phyloP scores from a whole-genome alignment of 2,797 vertebrate genomes.

The Phylloscopus collybita region DNA sequence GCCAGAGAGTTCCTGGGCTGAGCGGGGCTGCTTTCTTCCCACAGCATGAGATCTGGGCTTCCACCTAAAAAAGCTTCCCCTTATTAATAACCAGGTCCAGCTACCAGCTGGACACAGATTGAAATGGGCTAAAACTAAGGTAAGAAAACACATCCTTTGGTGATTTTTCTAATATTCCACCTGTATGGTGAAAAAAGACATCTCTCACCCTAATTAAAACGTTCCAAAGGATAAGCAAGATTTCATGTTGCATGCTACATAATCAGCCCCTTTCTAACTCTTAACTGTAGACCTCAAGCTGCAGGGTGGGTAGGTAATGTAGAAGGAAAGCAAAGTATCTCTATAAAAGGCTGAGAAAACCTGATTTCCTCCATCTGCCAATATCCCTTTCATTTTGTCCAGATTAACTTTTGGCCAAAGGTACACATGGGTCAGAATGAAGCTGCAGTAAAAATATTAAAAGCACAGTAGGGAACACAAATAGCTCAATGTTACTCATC shows the following conservation, averaged over 20 bases:
- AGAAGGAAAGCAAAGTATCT: background rate
- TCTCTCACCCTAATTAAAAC: background rate
- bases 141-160: background rate
- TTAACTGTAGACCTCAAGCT: background rate
- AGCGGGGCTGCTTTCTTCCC: accelerated
- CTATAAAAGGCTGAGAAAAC: background rate
- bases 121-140: background rate
- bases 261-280: background rate
- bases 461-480: background rate
- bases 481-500: background rate
- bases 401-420: background rate
- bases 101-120: background rate
- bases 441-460: background rate
- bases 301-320: background rate
- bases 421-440: background rate
- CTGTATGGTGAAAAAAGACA: background rate
- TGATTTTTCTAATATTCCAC: background rate
- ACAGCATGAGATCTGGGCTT: background rate
- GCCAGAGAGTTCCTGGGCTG: background rate
- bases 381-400: background rate
- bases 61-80: background rate
- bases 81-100: background rate
- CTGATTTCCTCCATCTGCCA: background rate
- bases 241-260: background rate
- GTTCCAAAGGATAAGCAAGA: background rate